Conservation (phyloP, 2,888 invertebrate species). For the Macrosoma leucophasiata region DNA sequence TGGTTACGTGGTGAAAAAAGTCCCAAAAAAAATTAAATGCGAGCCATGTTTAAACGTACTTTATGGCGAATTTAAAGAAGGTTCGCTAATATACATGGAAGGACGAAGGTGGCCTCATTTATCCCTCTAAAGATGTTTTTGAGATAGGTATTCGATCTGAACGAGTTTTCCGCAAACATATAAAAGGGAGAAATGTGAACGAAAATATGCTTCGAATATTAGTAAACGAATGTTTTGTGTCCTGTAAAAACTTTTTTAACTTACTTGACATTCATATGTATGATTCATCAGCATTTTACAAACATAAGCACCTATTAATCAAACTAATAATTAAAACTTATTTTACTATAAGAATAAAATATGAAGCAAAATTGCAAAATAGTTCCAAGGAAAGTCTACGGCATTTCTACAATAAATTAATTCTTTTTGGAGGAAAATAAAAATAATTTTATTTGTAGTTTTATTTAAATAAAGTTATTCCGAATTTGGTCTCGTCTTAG, state of each 20-base stretch:
- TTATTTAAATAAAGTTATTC: no score
- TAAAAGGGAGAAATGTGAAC: conserved; percentile 3
- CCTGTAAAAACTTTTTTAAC: not conserved
- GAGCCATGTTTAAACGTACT: not conserved
- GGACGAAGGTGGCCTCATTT: not conserved
- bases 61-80: not conserved
- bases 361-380: conserved; percentile 8
- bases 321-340: conserved; percentile 5
- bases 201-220: not conserved
- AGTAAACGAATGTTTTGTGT: conserved; percentile 1
- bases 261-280: not conserved
- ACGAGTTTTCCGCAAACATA: not conserved
- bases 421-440: no score
- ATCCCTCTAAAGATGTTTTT: conserved; percentile 1
- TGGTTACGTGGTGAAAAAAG: not conserved
- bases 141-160: conserved; percentile 1
- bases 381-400: conserved; percentile 1
- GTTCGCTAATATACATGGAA: not conserved
- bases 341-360: conserved; percentile 5
- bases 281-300: not conserved
- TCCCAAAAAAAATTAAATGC: not conserved
- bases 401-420: no score
- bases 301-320: conserved; percentile 4
- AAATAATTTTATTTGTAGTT: no score
- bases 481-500: no score